Conservation (phyloP, 2,113 vertebrate species). For the Antigone vipio region DNA sequence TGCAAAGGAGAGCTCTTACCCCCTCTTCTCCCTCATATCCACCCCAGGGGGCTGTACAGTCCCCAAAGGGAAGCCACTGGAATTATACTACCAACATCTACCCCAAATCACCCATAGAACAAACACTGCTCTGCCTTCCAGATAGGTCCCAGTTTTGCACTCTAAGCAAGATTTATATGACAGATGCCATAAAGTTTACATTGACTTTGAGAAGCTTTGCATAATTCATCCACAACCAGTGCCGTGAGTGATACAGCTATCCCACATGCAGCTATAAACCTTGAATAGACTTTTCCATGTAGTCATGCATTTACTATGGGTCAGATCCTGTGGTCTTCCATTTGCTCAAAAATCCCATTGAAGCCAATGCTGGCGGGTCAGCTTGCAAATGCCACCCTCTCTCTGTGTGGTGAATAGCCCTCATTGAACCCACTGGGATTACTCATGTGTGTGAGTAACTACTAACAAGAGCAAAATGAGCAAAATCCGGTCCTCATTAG, state of each 20-base stretch:
- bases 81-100: background rate
- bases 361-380: constrained; percentile 15
- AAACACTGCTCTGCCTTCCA: background rate
- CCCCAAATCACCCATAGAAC: background rate
- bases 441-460: constrained; percentile 26
- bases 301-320: background rate
- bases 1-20: background rate
- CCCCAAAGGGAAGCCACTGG: background rate
- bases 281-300: constrained; percentile 20
- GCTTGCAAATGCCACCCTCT: constrained; percentile 1
- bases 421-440: constrained; percentile 35
- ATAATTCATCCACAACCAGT: background rate
- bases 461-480: background rate
- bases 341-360: constrained; percentile 35
- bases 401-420: constrained; percentile 19
- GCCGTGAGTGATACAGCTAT: background rate
- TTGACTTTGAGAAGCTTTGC: background rate
- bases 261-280: background rate
- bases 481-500: constrained; percentile 4
- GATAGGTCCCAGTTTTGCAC: background rate
- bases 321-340: constrained; percentile 3
- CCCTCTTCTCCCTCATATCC: background rate
- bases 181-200: background rate
- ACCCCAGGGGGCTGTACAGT: too few relatives aligned
- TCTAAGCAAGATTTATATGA: background rate